Evolutionary conservation across 2,888 invertebrate species (phyloP), one percentile per base, ranked within the genome.

Genomic region (Polietes domitor): DNA sequence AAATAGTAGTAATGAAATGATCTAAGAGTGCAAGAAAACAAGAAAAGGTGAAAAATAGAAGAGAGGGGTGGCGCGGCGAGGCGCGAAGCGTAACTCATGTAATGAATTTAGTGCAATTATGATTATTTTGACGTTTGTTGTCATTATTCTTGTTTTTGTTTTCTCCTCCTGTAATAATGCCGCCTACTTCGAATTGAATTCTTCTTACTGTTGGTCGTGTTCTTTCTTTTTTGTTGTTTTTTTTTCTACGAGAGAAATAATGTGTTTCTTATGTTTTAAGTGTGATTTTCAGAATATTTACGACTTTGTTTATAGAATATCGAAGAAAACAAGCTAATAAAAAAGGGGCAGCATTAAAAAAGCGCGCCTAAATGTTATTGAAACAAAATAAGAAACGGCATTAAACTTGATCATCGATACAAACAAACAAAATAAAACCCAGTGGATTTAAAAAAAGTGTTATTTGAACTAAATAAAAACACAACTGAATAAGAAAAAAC

Each of bases 281-380:
- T 68, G 68, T 7, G 26, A 68, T 68, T 68, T 58, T 68, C 24
- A 61, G 37, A 41, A 41, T 37, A 32, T 24, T 43, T 37, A 24
- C 32, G n/a, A 19, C 12, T 21, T 65, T 63, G 63, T 63, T 63
- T 63, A 63, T 17, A 10, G n/a, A 10, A 26, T 26, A 26, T 58
- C 7, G 50, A 17, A 17, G 17, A 55, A 55, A 55, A 55, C 21
- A 32, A 61, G 9, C 37, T 7, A 9, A 37, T 10, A 37, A 37
- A 3, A 37, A 5, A 61, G 19, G 32, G 63, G 26, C 37, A 65
- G 43, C n/a, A 10, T 41, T 24, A 19, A 43, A 68, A 68, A 68
- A 68, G 37, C 68, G 68, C 68, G 68, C 68, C 68, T 68, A 68
- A 68, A 68, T 15, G 15, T 68, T 43, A 19, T 12, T 43, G 21